Conservation (phyloP, 1,140 invertebrate genomes). For the Kradibia gibbosae region DNA sequence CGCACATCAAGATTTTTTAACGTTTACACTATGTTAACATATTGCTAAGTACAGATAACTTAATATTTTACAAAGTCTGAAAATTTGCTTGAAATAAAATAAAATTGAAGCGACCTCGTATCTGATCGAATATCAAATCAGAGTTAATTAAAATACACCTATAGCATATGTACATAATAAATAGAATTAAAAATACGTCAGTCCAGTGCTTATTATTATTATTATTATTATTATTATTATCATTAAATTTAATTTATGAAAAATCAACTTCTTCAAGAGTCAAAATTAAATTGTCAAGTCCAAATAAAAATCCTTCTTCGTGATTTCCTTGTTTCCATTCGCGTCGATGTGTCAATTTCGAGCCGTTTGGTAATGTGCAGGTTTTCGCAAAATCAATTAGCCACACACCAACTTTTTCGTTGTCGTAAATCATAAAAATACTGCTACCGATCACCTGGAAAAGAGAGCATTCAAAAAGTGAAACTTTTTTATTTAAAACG, state of each 20-base stretch:
- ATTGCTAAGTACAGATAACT: slow-evolving; percentile 41
- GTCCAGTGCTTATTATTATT: slow-evolving; percentile 34
- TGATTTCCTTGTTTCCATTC: slow-evolving; percentile 92
- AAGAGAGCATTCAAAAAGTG: slow-evolving; percentile 43
- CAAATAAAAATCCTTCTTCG: slow-evolving; percentile 94
- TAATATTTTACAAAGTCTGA: slow-evolving; percentile 23
- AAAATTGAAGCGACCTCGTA: slow-evolving; percentile 12
- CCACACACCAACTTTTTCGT: slow-evolving; percentile 90
- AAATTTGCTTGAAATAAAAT: slow-evolving; percentile 26
- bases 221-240: too few species aligned
- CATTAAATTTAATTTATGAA: slow-evolving; percentile 16
- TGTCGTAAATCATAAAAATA: slow-evolving; percentile 94
- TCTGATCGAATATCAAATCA: slow-evolving; percentile 41
- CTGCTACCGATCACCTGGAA: slow-evolving; percentile 91
- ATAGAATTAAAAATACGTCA: slow-evolving; percentile 43
- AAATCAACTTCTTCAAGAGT: slow-evolving; percentile 59
- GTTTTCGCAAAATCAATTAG: slow-evolving; percentile 98
- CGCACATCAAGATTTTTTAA: slow-evolving; percentile 39
- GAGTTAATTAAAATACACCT: slow-evolving; percentile 18
- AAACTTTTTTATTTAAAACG: not conserved
- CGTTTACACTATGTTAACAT: slow-evolving; percentile 29
- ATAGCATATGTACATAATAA: slow-evolving; percentile 47
- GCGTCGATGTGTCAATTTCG: slow-evolving; percentile 82
- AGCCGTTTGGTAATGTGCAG: slow-evolving; percentile 79
- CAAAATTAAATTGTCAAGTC: slow-evolving; percentile 88